Evolutionary conservation across 2,113 vertebrate species (phyloP).

Genomic region (Nesoenas mayeri): DNA sequence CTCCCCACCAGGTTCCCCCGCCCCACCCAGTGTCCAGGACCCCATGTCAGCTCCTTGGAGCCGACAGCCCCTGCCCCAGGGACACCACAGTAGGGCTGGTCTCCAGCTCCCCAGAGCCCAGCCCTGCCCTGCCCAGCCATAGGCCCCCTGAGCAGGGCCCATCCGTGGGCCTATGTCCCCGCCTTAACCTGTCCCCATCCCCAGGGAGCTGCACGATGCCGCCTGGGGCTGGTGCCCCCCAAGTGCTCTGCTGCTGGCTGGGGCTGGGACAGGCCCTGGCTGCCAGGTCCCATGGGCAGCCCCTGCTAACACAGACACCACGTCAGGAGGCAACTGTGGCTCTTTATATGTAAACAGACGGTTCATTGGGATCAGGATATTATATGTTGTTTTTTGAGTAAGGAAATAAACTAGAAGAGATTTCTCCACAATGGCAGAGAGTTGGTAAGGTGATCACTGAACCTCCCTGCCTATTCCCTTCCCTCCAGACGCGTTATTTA

Average conservation of each 20-base stretch:
- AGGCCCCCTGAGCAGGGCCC: too few relatives aligned
- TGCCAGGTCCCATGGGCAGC: not conserved
- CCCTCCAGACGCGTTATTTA: not conserved
- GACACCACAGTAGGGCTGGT: rapidly evolving
- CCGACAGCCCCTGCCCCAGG: not conserved
- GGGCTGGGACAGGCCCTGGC: not conserved
- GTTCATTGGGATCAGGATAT: not conserved
- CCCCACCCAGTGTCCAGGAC: too few relatives aligned
- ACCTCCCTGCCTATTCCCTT: not conserved
- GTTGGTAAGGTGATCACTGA: not conserved
- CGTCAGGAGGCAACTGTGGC: not conserved
- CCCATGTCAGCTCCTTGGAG: too few relatives aligned
- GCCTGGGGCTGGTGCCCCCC: too few relatives aligned
- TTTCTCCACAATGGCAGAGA: not conserved
- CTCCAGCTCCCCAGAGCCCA: not conserved
- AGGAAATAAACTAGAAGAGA: not conserved
- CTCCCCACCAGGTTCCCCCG: rapidly evolving
- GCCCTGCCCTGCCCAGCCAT: rapidly evolving
- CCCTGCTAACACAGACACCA: rapidly evolving
- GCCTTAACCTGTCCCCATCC: rapidly evolving
- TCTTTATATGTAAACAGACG: rapidly evolving
- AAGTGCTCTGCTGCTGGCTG: not conserved
- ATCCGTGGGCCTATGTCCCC: rapidly evolving
- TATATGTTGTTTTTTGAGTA: not conserved
- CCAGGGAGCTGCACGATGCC: not conserved